These are phyloP conservation scores for Tretioscincus oriximinensis DNA, from an alignment of 2,113 vertebrate species.

Conservation along the genomic window DNA sequence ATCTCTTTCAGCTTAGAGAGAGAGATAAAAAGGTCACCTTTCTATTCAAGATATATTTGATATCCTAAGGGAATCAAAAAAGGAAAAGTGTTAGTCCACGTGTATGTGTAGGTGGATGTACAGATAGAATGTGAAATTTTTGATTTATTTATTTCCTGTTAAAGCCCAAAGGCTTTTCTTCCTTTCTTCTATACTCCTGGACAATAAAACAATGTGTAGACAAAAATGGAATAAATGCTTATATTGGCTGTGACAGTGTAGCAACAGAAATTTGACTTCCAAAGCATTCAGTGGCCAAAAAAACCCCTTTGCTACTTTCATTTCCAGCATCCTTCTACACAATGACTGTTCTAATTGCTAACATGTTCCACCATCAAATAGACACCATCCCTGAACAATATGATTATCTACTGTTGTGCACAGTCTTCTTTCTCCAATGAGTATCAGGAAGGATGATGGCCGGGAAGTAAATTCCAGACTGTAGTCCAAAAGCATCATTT, in stretches of 20 bases:
- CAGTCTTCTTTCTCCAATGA: neutral
- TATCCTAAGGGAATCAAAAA: conserved; percentile 23
- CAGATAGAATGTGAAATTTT: neutral
- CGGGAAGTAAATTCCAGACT: neutral
- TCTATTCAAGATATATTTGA: rapidly evolving
- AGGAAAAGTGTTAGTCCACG: neutral
- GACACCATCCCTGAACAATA: rapidly evolving
- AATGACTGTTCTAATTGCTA: neutral
- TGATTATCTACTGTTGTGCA: neutral
- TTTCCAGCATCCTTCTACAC: neutral
- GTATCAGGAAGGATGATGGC: neutral
- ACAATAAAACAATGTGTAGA: rapidly evolving
- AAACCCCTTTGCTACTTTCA: neutral
- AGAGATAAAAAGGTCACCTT: conserved; percentile 48
- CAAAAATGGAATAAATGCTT: neutral
- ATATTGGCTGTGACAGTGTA: rapidly evolving
- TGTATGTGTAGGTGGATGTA: neutral
- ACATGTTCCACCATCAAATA: neutral
- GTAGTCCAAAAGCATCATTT: neutral
- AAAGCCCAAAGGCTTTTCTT: rapidly evolving
- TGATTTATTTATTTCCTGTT: conserved; percentile 4
- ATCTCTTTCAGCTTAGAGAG: neutral
- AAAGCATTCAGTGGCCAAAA: neutral
- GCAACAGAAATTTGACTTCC: rapidly evolving
- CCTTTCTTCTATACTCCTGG: neutral